Conservation (phyloP, 2,888 invertebrate species). For the Synanthedon formicaeformis region DNA sequence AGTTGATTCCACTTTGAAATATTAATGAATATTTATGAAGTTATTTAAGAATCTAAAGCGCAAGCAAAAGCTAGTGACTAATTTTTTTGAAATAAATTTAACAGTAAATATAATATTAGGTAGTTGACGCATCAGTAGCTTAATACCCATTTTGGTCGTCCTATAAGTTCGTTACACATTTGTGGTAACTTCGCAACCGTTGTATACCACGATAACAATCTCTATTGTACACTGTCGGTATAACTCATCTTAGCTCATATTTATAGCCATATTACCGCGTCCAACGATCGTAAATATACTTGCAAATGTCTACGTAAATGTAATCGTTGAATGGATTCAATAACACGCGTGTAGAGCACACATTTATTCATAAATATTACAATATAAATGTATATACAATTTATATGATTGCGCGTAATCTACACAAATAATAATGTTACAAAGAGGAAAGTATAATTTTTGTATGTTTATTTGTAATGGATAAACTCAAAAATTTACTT, state of each 20-base stretch:
- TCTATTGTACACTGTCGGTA: constrained; percentile 16
- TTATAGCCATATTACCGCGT: constrained; percentile 19
- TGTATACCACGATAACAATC: constrained; percentile 4
- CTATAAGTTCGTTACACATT: constrained; percentile 5
- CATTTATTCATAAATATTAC: background rate
- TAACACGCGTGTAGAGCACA: background rate
- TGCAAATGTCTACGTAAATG: constrained; percentile 8
- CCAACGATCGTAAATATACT: constrained; percentile 7
- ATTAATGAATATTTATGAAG: no score
- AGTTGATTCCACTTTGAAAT: no score
- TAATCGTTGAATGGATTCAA: constrained; percentile 5
- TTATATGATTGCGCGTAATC: no score
- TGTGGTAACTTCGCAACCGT: constrained; percentile 3
- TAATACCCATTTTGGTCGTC: background rate
- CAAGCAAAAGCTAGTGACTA: no score
- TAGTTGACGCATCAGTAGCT: no score
- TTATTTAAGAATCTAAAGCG: no score
- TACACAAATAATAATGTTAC: no score
- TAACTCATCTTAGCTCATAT: constrained; percentile 22
- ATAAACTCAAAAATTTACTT: no score
- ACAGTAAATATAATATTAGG: no score
- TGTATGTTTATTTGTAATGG: no score
- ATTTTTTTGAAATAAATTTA: no score
- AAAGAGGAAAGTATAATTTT: no score
- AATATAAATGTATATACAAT: background rate